Evolutionary conservation across 2,888 invertebrate species (phyloP).

Genomic region (Chloroclysta siterata): DNA sequence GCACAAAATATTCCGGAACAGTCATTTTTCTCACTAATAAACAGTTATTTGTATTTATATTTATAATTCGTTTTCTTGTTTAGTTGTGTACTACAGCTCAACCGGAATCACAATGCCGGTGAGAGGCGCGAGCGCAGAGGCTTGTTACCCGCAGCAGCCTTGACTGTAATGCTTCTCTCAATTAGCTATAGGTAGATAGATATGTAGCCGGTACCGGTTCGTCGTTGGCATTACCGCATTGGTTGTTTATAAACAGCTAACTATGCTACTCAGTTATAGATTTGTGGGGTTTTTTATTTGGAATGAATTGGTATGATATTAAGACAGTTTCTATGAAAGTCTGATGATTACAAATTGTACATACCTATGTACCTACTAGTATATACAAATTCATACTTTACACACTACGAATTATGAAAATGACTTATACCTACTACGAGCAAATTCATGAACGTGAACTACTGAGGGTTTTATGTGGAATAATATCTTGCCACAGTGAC

Average conservation of each 20-base stretch:
- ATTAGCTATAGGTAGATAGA: constrained; percentile 26
- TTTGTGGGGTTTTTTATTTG: too few species aligned
- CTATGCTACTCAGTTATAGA: not conserved
- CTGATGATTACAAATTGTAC: too few species aligned
- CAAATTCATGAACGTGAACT: too few species aligned
- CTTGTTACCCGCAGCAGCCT: constrained; percentile 43
- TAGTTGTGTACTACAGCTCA: constrained; percentile 41
- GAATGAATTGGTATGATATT: not conserved
- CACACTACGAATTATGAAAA: too few species aligned
- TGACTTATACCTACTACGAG: too few species aligned
- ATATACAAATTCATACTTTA: too few species aligned
- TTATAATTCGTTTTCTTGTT: constrained; percentile 25
- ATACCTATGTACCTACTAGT: too few species aligned
- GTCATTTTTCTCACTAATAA: constrained; percentile 54
- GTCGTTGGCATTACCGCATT: constrained; percentile 24
- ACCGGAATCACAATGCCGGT: constrained; percentile 51
- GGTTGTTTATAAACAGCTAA: constrained; percentile 4
- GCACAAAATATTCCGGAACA: constrained; percentile 61
- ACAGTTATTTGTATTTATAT: constrained; percentile 22
- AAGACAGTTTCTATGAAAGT: too few species aligned
- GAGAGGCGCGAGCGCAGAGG: constrained; percentile 41
- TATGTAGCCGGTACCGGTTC: constrained; percentile 32
- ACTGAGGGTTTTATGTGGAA: too few species aligned
- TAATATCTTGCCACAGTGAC: not conserved
- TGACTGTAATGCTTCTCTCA: constrained; percentile 38